A percentile compares a stretch with the other conserved stretches of the same genome.
Conservation (phyloP, 2,888 invertebrate genomes). For the Callimorpha dominula region DNA sequence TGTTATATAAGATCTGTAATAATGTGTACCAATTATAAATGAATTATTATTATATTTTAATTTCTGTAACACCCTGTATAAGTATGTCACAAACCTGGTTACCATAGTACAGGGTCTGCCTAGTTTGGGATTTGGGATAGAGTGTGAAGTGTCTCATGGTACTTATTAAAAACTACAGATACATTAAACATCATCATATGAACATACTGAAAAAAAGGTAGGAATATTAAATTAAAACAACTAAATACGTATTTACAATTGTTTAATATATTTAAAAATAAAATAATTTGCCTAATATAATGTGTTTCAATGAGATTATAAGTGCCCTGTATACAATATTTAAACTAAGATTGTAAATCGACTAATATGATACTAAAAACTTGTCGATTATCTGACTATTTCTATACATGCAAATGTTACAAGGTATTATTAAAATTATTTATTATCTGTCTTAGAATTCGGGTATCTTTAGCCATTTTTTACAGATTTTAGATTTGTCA, state of each 20-base stretch:
- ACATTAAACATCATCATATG: too few species aligned
- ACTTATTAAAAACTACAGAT: too few species aligned
- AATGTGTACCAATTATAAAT: too few species aligned
- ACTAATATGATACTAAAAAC: not conserved
- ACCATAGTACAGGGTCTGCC: too few species aligned
- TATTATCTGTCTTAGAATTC: not conserved
- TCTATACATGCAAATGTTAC: not conserved
- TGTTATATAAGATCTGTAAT: too few species aligned
- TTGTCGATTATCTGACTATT: conserved; percentile 16
- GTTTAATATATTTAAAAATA: conserved; percentile 30
- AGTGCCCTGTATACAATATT: conserved; percentile 18
- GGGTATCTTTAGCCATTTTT: not conserved
- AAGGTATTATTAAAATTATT: not conserved
- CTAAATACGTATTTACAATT: conserved; percentile 9
- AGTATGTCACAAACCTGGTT: too few species aligned
- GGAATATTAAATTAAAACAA: not conserved
- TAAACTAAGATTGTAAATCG: not conserved
- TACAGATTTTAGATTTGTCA: not conserved
- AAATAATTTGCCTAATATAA: conserved; percentile 28
- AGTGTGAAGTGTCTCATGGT: too few species aligned
- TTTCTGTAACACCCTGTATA: too few species aligned
- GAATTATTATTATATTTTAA: too few species aligned
- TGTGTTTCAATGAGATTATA: conserved; percentile 35
- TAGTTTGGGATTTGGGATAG: too few species aligned
- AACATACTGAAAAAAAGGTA: not conserved